phyloP scores from a whole-genome alignment of 2,888 invertebrate species.

The Drosophila paramelanica region DNA sequence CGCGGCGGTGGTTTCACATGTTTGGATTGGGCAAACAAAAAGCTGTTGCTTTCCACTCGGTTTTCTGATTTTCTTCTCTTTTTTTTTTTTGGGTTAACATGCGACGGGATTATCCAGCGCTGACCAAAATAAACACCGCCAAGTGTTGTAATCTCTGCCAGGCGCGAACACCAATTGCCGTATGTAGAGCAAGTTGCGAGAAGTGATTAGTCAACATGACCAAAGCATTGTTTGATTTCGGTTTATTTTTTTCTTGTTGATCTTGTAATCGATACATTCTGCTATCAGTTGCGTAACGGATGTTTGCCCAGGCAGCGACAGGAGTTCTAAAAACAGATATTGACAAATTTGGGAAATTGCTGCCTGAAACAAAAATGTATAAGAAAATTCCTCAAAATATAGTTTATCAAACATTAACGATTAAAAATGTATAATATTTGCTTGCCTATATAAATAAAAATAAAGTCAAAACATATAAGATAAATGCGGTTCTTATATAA shows the following conservation, averaged over 20 bases:
- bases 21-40: constrained; percentile 59
- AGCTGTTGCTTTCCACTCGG: constrained; percentile 42
- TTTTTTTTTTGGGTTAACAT: constrained; percentile 69
- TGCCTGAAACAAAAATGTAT: not conserved
- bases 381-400: no score
- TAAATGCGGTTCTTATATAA: no score
- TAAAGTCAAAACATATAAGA: no score
- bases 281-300: constrained; percentile 51
- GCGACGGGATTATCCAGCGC: constrained; percentile 52
- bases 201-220: constrained; percentile 56
- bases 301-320: constrained; percentile 40
- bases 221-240: constrained; percentile 37
- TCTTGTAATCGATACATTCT: constrained; percentile 68
- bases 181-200: constrained; percentile 48
- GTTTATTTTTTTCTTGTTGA: constrained; percentile 45
- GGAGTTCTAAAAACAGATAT: not conserved
- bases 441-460: no score
- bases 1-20: constrained; percentile 7
- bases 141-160: constrained; percentile 67
- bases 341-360: not conserved
- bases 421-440: no score
- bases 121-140: constrained; percentile 72
- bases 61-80: constrained; percentile 24
- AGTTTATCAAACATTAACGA: no score
- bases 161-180: constrained; percentile 58